These are phyloP conservation scores for Drosophila mayri DNA, from an alignment of 1,140 invertebrate genomes.

Conservation along the genomic window DNA sequence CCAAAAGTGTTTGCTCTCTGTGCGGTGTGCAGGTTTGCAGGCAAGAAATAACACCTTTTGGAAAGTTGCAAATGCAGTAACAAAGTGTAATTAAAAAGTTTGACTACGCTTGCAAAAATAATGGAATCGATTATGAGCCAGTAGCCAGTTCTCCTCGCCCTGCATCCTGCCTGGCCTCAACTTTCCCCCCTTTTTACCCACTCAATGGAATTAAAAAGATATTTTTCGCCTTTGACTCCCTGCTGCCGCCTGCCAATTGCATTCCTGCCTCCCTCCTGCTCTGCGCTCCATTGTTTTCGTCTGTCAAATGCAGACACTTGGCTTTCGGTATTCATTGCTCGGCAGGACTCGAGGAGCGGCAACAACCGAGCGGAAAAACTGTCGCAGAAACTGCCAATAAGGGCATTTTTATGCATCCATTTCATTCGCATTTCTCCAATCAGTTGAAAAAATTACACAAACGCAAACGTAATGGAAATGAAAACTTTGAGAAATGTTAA, in stretches of 20 bases:
- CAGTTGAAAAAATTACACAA: conserved; percentile 23
- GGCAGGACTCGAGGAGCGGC: conserved; percentile 23
- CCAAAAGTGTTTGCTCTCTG: conserved; percentile 40
- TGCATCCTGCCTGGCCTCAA: background rate
- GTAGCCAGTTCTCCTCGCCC: conserved; percentile 9
- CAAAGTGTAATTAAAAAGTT: conserved; percentile 79
- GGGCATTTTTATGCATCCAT: conserved; percentile 73
- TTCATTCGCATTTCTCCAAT: conserved; percentile 47
- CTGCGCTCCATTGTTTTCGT: conserved; percentile 63
- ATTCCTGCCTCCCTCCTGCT: conserved; percentile 17
- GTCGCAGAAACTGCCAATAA: conserved; percentile 72
- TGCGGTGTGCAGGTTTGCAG: conserved; percentile 10
- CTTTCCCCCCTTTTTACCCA: conserved; percentile 1
- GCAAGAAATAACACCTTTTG: conserved; percentile 61
- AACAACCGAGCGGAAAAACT: conserved; percentile 42
- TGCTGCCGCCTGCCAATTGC: conserved; percentile 58
- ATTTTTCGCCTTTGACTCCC: conserved; percentile 47
- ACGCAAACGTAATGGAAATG: conserved; percentile 4
- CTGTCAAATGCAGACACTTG: conserved; percentile 62
- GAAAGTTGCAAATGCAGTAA: conserved; percentile 64
- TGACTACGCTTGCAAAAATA: conserved; percentile 65
- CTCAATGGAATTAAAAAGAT: conserved; percentile 67
- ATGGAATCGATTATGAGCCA: conserved; percentile 72
- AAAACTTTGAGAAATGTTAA: conserved; percentile 54
- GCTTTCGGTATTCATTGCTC: conserved; percentile 47